phyloP scores from a whole-genome alignment of 2,113 vertebrate genomes.

The Choloepus hoffmanni region DNA sequence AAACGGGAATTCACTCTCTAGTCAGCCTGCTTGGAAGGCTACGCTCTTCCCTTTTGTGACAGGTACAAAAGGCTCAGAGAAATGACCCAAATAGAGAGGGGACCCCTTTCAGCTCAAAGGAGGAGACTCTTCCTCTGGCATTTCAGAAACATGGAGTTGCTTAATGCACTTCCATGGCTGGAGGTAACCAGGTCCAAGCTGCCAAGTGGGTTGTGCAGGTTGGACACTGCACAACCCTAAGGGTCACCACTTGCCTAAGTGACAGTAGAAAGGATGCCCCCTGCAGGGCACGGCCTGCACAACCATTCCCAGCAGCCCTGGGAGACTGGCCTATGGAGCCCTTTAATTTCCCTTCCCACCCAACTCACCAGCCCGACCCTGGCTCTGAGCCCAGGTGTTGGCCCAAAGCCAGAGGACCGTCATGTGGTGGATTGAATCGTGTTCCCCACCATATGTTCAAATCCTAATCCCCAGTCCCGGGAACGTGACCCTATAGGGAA shows the following conservation, averaged over 20 bases:
- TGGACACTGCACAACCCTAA: not conserved
- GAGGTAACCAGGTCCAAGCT: not conserved
- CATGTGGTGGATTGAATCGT: no score
- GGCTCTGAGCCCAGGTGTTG: not conserved
- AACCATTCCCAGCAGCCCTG: not conserved
- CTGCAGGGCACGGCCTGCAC: not conserved
- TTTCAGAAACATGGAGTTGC: not conserved
- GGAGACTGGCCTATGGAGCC: not conserved
- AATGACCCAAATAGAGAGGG: not conserved
- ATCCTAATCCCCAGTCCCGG: no score
- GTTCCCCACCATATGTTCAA: no score
- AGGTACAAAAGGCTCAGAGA: not conserved
- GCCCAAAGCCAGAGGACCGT: slow-evolving; percentile 31
- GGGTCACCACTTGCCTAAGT: not conserved
- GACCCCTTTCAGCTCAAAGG: not conserved
- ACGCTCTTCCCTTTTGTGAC: not conserved
- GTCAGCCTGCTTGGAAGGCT: not conserved
- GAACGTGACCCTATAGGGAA: no score
- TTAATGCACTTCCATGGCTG: not conserved
- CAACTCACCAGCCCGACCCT: not conserved
- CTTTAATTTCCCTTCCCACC: not conserved
- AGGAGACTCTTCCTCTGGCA: not conserved
- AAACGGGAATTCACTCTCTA: not conserved
- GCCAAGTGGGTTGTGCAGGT: not conserved
- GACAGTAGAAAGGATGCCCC: not conserved